Evolutionary conservation across 2,888 invertebrate species (phyloP).

Genomic region (Stenurella melanura): DNA sequence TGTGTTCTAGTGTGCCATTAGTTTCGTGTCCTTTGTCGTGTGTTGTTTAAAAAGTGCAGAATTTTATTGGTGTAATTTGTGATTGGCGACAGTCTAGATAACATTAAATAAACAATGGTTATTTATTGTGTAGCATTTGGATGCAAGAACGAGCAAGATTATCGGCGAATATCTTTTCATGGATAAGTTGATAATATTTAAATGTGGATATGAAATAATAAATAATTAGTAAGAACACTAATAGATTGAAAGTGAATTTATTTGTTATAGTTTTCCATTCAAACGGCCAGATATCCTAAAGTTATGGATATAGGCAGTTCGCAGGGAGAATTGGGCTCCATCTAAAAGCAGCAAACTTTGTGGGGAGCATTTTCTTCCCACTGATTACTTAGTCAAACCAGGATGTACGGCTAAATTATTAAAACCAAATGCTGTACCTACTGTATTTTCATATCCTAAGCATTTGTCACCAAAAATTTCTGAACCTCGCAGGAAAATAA

Average conservation of each 20-base stretch:
- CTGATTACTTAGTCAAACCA: slow-evolving; percentile 37
- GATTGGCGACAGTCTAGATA: background rate
- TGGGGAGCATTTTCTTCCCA: slow-evolving; percentile 51
- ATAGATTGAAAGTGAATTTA: no score
- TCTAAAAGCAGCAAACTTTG: slow-evolving; percentile 54
- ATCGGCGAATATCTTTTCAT: slow-evolving; percentile 17
- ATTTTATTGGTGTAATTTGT: background rate
- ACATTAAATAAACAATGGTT: slow-evolving; percentile 17
- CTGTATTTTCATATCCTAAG: slow-evolving; percentile 19
- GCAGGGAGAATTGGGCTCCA: slow-evolving; percentile 56
- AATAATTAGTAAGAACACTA: no score
- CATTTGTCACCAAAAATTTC: slow-evolving; percentile 8
- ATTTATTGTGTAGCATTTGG: slow-evolving; percentile 38
- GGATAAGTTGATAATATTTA: slow-evolving; percentile 26
- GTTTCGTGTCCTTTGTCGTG: no score
- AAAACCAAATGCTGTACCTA: slow-evolving; percentile 32
- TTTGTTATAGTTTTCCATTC: slow-evolving; percentile 15
- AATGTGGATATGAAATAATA: background rate
- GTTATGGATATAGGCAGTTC: slow-evolving; percentile 24
- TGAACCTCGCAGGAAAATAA: slow-evolving; percentile 15
- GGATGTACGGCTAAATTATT: slow-evolving; percentile 43
- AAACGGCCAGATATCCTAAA: background rate
- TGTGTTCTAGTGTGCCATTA: no score
- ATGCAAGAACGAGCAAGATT: slow-evolving; percentile 33
- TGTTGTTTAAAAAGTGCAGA: no score